Evolutionary conservation across 2,888 invertebrate species (phyloP), one percentile per base, ranked within the genome.

Genomic region (Mythimna loreyi): DNA sequence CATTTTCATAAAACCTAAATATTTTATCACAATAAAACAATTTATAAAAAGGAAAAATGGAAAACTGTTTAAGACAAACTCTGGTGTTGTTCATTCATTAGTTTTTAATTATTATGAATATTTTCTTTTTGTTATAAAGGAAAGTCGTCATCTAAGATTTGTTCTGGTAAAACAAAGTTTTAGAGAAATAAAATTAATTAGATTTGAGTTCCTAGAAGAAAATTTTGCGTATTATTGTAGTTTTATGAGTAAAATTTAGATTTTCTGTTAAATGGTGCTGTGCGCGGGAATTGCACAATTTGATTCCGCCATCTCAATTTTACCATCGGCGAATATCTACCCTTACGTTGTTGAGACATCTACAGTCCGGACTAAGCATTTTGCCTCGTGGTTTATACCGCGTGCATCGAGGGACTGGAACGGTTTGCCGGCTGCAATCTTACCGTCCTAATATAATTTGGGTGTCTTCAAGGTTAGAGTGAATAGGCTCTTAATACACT

Each of bases 141-240:
- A 40, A 47, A 33, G 9, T 72, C 19, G 21, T 28, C 25, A 16
- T 28, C 43, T 52, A 6, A 13, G 59, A 58, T 52, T 28, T 0
- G 13, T 71, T 71, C 13, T 21, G 13, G 21, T 19, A 21, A 30
- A 19, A 13, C 9, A 43, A 62, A 73, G 43, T 73, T 50, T 33
- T 45, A 33, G 11, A 2, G 23, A 13, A 11, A 73, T 43, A 0
- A 52, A 69, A 52, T 63, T 62, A 73, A 73, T 52, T 73, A 75
- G 2, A 36, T 33, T 23, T n/a, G 3, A 40, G 25, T 50, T 72
- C 11, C 4, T 19, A 8, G 19, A 36, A 56, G 11, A 23, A 9
- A 36, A 16, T n/a, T 21, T 2, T n/a, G 1, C 28, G 11, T 60
- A n/a, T 58, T 72, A 40, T 49, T 72, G 11, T 40, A 40, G 23